These are phyloP conservation scores for Corynorhinus townsendii DNA, from an alignment of 2,113 vertebrate species.

Conservation along the genomic window DNA sequence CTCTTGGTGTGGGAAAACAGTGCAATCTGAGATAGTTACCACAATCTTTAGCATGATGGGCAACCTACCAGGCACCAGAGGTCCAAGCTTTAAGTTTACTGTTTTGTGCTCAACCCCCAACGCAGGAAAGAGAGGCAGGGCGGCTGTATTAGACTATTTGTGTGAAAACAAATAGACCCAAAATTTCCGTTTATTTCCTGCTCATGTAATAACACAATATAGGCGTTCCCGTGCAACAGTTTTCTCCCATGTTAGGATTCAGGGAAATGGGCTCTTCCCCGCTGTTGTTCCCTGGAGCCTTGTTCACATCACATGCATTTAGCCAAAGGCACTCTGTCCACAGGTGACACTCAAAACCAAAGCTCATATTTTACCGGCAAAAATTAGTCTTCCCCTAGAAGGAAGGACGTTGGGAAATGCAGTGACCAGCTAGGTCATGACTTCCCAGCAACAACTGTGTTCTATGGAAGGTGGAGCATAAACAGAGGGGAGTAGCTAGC, in stretches of 20 bases:
- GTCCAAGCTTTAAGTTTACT: background rate
- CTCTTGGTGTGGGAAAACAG: background rate
- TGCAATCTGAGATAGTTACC: background rate
- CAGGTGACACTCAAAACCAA: background rate
- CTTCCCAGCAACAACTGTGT: background rate
- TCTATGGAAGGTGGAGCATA: background rate
- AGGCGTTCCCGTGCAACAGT: background rate
- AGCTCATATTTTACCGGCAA: background rate
- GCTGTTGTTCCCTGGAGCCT: background rate
- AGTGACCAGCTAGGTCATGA: background rate
- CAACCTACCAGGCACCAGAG: background rate
- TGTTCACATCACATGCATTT: background rate
- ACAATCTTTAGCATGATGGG: background rate
- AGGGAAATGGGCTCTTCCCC: background rate
- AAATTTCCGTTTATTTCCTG: background rate
- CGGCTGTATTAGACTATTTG: background rate
- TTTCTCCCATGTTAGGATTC: background rate
- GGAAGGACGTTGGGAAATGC: background rate
- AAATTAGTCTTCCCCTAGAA: background rate
- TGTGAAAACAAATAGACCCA: background rate
- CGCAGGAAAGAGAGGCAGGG: background rate
- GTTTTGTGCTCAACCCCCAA: background rate
- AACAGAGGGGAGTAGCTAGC: background rate
- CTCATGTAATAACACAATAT: background rate
- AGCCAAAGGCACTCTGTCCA: background rate